phyloP scores from a whole-genome alignment of 2,113 vertebrate genomes.

The Lates calcarifer region DNA sequence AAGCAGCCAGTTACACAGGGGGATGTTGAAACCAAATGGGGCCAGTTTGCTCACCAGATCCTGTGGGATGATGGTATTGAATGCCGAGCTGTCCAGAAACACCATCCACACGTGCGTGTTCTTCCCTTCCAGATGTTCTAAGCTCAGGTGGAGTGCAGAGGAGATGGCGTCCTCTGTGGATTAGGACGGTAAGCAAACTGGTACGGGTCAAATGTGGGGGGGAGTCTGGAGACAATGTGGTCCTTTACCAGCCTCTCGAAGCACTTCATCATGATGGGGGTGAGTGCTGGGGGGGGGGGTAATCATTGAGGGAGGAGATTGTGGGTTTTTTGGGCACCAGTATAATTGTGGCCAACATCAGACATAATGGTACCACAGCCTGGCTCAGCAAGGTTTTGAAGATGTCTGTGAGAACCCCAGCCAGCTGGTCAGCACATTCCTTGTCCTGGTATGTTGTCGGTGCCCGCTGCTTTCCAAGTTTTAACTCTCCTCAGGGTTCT shows the following conservation, averaged over 20 bases:
- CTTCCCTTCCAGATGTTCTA: neutral
- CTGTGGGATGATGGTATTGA: neutral
- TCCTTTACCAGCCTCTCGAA: conserved; percentile 6
- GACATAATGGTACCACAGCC: neutral
- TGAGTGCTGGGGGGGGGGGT: neutral
- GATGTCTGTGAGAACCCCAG: neutral
- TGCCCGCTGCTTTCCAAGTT: neutral
- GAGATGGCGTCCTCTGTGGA: neutral
- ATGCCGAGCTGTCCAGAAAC: conserved; percentile 12
- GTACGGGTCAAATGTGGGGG: neutral
- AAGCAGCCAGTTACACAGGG: neutral
- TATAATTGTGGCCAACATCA: neutral
- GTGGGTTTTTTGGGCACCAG: neutral
- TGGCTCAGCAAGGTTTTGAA: neutral
- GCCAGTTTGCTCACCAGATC: neutral
- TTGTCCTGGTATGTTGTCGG: neutral
- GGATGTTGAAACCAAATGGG: neutral
- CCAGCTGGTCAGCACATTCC: neutral
- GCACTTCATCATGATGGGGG: conserved; percentile 30
- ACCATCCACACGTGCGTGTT: neutral
- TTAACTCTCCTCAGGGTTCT: neutral
- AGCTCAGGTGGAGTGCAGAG: neutral
- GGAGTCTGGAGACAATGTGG: conserved; percentile 2
- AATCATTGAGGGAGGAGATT: neutral
- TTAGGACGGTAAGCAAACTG: conserved; percentile 10